Evolutionary conservation across 2,797 vertebrate genomes (phyloP), one percentile per base, ranked within the genome.

Genomic region (Poliocrania exsul): DNA sequence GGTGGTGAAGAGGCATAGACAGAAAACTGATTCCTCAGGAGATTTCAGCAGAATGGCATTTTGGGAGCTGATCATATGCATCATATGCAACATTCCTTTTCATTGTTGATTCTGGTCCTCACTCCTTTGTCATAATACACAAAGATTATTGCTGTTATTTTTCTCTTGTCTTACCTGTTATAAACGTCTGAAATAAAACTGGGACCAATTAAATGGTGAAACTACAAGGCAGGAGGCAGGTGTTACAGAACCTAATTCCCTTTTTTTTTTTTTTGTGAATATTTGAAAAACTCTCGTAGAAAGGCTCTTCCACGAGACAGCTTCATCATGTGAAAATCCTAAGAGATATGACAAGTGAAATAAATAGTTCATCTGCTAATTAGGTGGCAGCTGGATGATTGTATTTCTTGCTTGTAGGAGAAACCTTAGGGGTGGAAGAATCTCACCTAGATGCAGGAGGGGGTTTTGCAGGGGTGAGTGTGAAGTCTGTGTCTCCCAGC

Each of bases 341-440:
- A 71, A 82, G 67, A 42, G 73, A 61, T 75, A 49, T 86, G 62
- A 46, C n/a, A 91, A 91, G 46, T 74, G 72, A 95, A 86, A 93
- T 62, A 71, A 91, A 86, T 64, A 88, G 58, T 51, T 65, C n/a
- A 44, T 61, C 91, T 88, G 29, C 74, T 95, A 94, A 88, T 86
- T 89, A 62, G 37, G 6, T 33, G 53, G n/a, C 65, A 91, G 60
- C 31, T 91, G 51, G 28, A n/a, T 86, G 58, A 60, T 25, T 78
- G 49, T 54, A 65, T 79, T 71, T 79, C 42, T 35, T 75, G 35
- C 25, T 64, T n/a, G 35, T 31, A 71, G 21, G 37, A 88, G 46
- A 83, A 92, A 37, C 6, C 9, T 70, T 51, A 64, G 17, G 29
- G 11, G 44, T 21, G 17, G 31, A 61, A 75, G 67, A 37, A 38